Evolutionary conservation across 2,888 invertebrate genomes (phyloP), one percentile per base, ranked within the genome.

Genomic region (Andricus curvator): DNA sequence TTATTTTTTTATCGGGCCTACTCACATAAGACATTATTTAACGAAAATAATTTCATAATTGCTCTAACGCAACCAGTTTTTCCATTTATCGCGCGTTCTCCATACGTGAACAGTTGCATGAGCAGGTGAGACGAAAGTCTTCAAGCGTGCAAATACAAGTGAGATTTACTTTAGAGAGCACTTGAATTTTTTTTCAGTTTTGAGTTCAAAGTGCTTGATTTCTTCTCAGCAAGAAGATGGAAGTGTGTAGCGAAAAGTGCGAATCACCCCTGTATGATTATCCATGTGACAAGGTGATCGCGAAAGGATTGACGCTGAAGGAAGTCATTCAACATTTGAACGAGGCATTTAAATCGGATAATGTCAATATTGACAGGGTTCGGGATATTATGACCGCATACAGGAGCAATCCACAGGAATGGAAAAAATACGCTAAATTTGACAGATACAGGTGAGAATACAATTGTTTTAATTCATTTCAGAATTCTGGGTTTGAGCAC

Each of bases 391-490:
- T 97, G 95, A 91, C 93, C 1, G 93, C 95, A 0, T 99, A 99
- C 93, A 97, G 96, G 91, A 98, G 98, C 64, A 96, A 98, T 88
- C 96, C 96, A 0, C 94, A 94, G 29, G 99, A 99, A 84, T 99
- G 99, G 99, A 96, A 95, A 90, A 97, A 97, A 91, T 99, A 95
- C 90, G 98, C 99, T 5, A 98, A 98, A 91, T 99, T 98, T 90
- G 99, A 99, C 93, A 95, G 97, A 91, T 96, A 96, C 93, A 95
- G 97, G 98, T 98, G 85, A 83, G 17, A 29, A 70, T 48, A 9
- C 29, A 20, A 48, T 70, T 48, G 25, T 68, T 41, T 67, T 0
- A 41, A 37, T 37, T 66, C 5, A 6, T 68, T 67, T 67, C 13
- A 41, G 13, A 41, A 41, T 1, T 66, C n/a, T 66, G n/a, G 33